Evolutionary conservation across 2,113 vertebrate genomes (phyloP).

Genomic region (Anthoscopus minutus): DNA sequence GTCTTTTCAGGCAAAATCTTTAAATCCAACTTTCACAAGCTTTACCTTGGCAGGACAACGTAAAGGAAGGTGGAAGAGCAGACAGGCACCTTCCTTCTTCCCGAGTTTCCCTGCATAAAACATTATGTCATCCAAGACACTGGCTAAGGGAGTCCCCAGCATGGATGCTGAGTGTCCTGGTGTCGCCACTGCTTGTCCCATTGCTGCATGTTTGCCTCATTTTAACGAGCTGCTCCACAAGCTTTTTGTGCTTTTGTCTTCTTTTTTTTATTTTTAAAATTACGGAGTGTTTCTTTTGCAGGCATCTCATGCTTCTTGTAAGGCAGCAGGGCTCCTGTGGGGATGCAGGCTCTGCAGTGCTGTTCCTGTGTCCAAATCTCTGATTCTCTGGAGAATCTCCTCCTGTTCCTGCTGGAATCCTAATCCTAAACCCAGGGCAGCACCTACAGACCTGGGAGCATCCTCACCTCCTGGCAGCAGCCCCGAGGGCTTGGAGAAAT

Average conservation of each 20-base stretch:
- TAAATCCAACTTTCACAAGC: neutral
- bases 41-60: neutral
- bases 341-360: neutral
- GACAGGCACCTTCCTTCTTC: neutral
- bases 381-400: too few relatives aligned
- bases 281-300: neutral
- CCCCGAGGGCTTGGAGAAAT: constrained; percentile 1
- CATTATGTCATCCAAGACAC: neutral
- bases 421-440: neutral
- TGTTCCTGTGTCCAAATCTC: neutral
- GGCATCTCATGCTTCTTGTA: neutral
- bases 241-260: neutral
- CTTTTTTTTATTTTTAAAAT: neutral
- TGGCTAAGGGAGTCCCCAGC: neutral
- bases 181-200: neutral
- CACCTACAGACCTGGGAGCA: neutral
- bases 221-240: neutral
- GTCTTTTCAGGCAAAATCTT: neutral
- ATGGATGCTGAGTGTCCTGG: neutral
- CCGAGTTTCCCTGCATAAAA: neutral
- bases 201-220: neutral
- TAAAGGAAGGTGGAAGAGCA: neutral
- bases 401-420: too few relatives aligned
- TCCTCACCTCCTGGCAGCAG: neutral
- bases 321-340: neutral